These are phyloP conservation scores for Galerucella nymphaeae DNA, from an alignment of 2,888 invertebrate genomes.

Conservation along the genomic window DNA sequence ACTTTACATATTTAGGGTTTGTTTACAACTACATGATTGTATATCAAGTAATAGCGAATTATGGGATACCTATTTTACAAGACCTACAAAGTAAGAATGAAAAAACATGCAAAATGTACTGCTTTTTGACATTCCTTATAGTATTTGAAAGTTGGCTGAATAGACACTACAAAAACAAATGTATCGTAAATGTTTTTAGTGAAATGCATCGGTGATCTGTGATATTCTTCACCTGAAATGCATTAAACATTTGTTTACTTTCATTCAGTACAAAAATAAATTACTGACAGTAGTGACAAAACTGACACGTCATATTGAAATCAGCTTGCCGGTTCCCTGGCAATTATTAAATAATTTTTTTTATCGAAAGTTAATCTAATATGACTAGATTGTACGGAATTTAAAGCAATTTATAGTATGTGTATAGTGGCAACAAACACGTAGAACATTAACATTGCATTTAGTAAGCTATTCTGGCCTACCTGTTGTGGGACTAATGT, in stretches of 20 bases:
- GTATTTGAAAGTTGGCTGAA: no score
- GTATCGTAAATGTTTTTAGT: no score
- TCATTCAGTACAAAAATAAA: not conserved
- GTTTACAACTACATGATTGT: no score
- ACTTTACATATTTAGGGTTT: no score
- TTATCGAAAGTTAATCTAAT: not conserved
- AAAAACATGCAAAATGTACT: no score
- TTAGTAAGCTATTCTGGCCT: slow-evolving; percentile 40
- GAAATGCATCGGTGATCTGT: no score
- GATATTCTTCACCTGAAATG: no score
- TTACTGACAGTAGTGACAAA: not conserved
- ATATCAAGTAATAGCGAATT: no score
- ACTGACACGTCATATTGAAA: not conserved
- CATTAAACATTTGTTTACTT: not conserved
- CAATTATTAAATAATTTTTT: not conserved
- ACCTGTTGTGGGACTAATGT: slow-evolving; percentile 60
- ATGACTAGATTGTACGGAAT: not conserved
- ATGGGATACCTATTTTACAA: no score
- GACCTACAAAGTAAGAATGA: no score
- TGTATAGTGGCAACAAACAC: slow-evolving; percentile 3
- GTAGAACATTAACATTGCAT: slow-evolving; percentile 13
- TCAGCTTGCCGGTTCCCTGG: not conserved
- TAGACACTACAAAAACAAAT: no score
- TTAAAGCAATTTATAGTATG: not conserved
- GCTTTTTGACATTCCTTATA: no score